These are phyloP conservation scores for Okamejei kenojei DNA, from an alignment of 2,797 vertebrate genomes.

Conservation along the genomic window DNA sequence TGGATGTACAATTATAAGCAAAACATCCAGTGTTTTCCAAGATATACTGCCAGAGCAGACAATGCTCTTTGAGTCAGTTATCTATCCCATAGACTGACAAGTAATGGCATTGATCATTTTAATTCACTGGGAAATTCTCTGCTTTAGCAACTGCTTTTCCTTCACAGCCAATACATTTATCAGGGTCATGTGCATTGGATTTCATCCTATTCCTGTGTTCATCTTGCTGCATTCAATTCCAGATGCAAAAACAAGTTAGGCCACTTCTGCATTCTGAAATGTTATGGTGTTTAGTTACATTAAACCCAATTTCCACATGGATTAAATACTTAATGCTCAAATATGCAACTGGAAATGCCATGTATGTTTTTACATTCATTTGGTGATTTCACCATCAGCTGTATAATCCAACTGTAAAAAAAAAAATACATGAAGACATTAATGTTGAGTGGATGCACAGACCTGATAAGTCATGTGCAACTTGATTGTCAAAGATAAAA, in stretches of 20 bases:
- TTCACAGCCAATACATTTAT: not conserved
- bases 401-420: not conserved
- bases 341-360: not conserved
- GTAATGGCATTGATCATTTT: not conserved
- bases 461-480: not conserved
- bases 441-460: not conserved
- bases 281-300: not conserved
- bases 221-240: not conserved
- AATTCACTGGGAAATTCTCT: not conserved
- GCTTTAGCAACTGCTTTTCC: not conserved
- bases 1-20: not conserved
- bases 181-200: not conserved
- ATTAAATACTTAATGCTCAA: constrained; percentile 1
- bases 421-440: not conserved
- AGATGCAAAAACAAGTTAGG: not conserved
- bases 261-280: not conserved
- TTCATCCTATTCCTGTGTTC: not conserved
- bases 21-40: not conserved
- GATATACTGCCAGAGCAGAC: not conserved
- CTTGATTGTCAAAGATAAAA: not conserved
- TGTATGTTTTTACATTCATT: not conserved
- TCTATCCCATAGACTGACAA: not conserved
- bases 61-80: not conserved
- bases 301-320: not conserved
- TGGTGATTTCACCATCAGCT: not conserved